These are phyloP conservation scores for Heliornis fulica DNA, from an alignment of 2,113 vertebrate species.

Conservation along the genomic window DNA sequence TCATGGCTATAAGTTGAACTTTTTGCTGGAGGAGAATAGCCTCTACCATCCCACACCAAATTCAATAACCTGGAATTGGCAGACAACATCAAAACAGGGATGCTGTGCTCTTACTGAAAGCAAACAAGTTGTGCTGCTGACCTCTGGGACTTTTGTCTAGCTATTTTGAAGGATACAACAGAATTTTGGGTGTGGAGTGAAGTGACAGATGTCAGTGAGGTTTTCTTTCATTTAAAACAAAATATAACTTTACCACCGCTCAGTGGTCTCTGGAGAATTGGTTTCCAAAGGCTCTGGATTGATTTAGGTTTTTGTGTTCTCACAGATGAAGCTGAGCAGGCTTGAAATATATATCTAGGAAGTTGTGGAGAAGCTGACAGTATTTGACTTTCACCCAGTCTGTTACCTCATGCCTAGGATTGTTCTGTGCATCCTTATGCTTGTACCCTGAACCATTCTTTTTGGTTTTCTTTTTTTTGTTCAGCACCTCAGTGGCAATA, in stretches of 20 bases:
- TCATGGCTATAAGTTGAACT: neutral
- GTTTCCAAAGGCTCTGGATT: neutral
- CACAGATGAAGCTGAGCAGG: neutral
- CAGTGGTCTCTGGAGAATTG: neutral
- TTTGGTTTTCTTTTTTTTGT: neutral
- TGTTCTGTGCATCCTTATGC: neutral
- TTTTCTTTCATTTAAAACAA: neutral
- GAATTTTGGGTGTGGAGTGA: neutral
- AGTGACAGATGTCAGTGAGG: neutral
- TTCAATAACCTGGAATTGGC: neutral
- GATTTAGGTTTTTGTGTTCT: neutral
- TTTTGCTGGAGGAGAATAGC: neutral
- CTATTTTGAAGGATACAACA: neutral
- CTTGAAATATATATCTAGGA: neutral
- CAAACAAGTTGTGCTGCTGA: neutral
- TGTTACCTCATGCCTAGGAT: neutral
- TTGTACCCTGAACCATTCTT: neutral
- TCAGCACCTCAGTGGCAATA: neutral
- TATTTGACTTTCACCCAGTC: neutral
- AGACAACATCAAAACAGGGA: neutral
- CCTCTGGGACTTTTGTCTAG: neutral
- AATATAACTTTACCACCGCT: neutral
- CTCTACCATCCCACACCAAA: neutral
- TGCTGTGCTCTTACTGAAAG: neutral
- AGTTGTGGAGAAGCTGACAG: neutral